Percentiles rank a stretch among this genome's conserved stretches.
phyloP scores from a whole-genome alignment of 2,797 vertebrate genomes.

The Leptoclinus maculatus region DNA sequence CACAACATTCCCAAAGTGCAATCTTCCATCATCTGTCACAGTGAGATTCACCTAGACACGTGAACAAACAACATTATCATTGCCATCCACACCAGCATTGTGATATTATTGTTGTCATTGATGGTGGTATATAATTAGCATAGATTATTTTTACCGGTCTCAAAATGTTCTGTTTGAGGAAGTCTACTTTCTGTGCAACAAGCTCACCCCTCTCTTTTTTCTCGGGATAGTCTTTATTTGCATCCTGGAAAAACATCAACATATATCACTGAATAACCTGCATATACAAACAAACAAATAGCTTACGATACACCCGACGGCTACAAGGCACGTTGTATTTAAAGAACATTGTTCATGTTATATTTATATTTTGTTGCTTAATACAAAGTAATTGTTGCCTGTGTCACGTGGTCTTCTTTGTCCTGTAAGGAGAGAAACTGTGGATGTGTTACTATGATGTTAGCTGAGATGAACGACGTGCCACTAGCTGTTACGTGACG shows the following conservation, averaged over 20 bases:
- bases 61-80: not conserved
- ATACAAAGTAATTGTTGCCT: too few species aligned
- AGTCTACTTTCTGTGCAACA: slow-evolving; percentile 83
- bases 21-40: slow-evolving; percentile 79
- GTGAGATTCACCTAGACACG: slow-evolving; percentile 85
- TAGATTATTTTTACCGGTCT: slow-evolving; percentile 80
- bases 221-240: slow-evolving; percentile 83
- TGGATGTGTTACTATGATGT: too few species aligned
- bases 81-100: not conserved
- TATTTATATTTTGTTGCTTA: too few species aligned
- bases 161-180: slow-evolving; percentile 83
- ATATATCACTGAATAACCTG: not conserved
- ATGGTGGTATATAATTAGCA: not conserved
- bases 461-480: too few species aligned
- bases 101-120: not conserved
- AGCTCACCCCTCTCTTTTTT: slow-evolving; percentile 89
- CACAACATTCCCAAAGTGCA: slow-evolving; percentile 90
- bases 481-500: too few species aligned
- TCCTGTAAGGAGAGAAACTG: too few species aligned
- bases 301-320: too few species aligned
- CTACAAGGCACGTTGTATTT: too few species aligned
- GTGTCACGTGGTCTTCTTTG: too few species aligned
- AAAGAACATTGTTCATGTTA: too few species aligned
- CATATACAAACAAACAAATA: not conserved
- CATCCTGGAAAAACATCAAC: slow-evolving; percentile 79